phyloP scores from a whole-genome alignment of 1,140 invertebrate genomes.

The Globodera rostochiensis region DNA sequence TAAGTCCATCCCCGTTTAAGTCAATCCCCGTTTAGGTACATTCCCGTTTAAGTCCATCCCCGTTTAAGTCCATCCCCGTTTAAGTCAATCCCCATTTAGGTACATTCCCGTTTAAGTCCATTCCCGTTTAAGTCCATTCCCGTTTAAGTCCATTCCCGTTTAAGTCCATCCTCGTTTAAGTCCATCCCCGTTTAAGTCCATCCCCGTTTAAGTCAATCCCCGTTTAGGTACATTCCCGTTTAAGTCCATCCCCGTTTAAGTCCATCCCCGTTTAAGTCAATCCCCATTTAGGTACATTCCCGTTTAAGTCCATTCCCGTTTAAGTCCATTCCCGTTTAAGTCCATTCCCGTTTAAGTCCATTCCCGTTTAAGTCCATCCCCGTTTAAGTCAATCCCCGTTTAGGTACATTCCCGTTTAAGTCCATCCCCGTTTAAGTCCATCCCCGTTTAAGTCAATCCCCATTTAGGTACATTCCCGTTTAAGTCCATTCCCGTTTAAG shows the following conservation, averaged over 20 bases:
- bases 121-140: background rate
- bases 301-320: background rate
- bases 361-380: background rate
- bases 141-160: background rate
- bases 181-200: background rate
- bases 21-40: background rate
- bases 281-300: too few relatives aligned
- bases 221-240: too few relatives aligned
- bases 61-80: too few relatives aligned
- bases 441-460: too few relatives aligned
- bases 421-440: background rate
- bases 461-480: too few relatives aligned
- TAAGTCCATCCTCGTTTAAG: background rate
- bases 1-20: background rate
- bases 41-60: too few relatives aligned
- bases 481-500: background rate
- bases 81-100: background rate
- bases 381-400: too few relatives aligned
- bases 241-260: background rate
- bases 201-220: background rate
- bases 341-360: background rate
- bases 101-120: background rate
- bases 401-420: too few relatives aligned
- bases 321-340: background rate
- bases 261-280: background rate